phyloP scores from a whole-genome alignment of 1,140 invertebrate species.

The Drosophila pseudoobscura region DNA sequence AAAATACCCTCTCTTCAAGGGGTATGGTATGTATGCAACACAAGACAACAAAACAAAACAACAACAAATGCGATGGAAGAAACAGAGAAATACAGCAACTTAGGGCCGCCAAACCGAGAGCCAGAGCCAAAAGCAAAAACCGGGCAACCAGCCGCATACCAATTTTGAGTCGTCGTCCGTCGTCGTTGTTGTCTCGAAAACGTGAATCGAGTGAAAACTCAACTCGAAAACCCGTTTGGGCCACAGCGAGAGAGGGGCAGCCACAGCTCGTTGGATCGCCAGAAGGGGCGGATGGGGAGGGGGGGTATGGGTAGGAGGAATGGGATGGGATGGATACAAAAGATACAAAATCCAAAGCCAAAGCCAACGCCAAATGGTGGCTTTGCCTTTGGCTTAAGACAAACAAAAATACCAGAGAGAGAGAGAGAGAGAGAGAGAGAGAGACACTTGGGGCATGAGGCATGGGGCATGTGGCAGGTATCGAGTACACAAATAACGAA shows the following conservation, averaged over 20 bases:
- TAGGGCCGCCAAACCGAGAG: constrained; percentile 15
- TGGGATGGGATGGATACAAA: constrained; percentile 43
- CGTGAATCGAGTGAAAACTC: constrained; percentile 79
- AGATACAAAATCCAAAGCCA: constrained; percentile 26
- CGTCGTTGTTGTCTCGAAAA: constrained; percentile 59
- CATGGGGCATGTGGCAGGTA: too few species aligned
- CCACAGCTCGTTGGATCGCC: too few species aligned
- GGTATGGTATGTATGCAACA: too few species aligned
- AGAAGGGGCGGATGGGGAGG: not conserved
- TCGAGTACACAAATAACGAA: too few species aligned
- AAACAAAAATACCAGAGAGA: constrained; percentile 14
- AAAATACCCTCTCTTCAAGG: too few species aligned
- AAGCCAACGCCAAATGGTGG: constrained; percentile 32
- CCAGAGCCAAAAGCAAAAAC: constrained; percentile 26
- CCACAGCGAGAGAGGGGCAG: not conserved
- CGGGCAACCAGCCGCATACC: constrained; percentile 65
- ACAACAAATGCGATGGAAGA: constrained; percentile 1
- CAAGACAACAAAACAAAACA: not conserved
- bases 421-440: not conserved
- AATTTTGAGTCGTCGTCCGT: constrained; percentile 56
- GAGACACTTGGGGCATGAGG: not conserved
- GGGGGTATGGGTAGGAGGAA: not conserved
- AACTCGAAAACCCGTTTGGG: constrained; percentile 68
- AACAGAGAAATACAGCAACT: not conserved
- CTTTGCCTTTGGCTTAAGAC: constrained; percentile 18